Evolutionary conservation across 2,888 invertebrate species (phyloP), one percentile per base, ranked within the genome.

Genomic region (Ochlodes sylvanus): DNA sequence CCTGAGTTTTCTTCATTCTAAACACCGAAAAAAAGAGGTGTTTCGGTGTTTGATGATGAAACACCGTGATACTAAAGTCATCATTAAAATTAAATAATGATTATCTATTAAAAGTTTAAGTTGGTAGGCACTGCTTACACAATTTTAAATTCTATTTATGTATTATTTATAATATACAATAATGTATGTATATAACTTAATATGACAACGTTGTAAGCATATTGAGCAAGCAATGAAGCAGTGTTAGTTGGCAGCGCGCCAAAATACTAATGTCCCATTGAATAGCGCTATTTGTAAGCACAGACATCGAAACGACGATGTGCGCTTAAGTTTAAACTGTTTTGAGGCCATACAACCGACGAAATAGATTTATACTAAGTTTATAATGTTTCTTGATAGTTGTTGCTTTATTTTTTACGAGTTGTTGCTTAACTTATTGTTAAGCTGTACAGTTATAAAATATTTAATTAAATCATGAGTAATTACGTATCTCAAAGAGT

Each of bases 191-290:
- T 50, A 50, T 19, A 19, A 10, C 19, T 50, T 10, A 10, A 12
- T 19, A 50, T 50, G 50, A 50, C 50, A 50, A 12, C 9, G 19
- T 50, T 54, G 50, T 50, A 50, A 50, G 19, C 50, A 50, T 50
- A 50, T 50, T 50, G 50, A 19, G 41, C 14, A 71, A 73, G 75
- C 85, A 82, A 86, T 84, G 81, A 82, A 81, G 77, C 75, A 72
- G 38, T 38, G 38, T 38, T 10, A 87, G 76, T 71, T 92, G 93
- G 93, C 86, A 4, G 62, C 69, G 41, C 71, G 86, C 92, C 92
- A 92, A 90, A 85, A 85, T 89, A 87, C 89, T 92, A 91, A 93
- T 89, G 91, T 88, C 83, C 90, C 89, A 91, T 92, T 93, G 90
- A 92, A 91, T 87, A 85, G 84, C 83, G 87, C 88, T 89, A 92